These are phyloP conservation scores for Enteromius viviparus DNA, from an alignment of 2,797 vertebrate genomes.

Conservation along the genomic window DNA sequence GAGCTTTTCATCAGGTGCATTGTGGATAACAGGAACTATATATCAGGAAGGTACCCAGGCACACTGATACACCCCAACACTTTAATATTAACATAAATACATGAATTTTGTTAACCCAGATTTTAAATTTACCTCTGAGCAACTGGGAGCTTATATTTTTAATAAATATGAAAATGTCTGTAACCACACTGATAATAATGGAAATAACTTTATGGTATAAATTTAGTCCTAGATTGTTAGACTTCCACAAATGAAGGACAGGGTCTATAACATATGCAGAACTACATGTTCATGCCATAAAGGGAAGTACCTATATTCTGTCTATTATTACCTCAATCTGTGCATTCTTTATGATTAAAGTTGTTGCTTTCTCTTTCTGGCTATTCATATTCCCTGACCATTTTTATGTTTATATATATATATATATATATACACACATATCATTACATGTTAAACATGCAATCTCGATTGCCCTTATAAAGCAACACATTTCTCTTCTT, in stretches of 20 bases:
- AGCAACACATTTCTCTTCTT: conserved; percentile 20
- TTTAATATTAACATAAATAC: background rate
- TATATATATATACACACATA: too few relatives aligned
- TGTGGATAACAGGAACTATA: background rate
- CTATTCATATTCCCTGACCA: background rate
- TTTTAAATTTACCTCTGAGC: background rate
- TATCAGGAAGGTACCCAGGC: background rate
- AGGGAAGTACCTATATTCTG: background rate
- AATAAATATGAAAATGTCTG: background rate
- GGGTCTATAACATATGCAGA: background rate
- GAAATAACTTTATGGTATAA: background rate
- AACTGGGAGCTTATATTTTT: background rate
- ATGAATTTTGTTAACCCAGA: background rate
- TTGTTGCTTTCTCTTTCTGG: background rate
- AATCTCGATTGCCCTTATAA: background rate
- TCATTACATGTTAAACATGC: background rate
- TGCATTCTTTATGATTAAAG: background rate
- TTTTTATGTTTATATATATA: too few relatives aligned
- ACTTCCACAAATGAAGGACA: background rate
- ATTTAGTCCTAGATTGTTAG: background rate
- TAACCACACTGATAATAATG: background rate
- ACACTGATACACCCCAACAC: background rate
- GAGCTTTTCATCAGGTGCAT: background rate
- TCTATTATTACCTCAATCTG: background rate
- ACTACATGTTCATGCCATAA: background rate